Conservation (phyloP, 2,113 vertebrate genomes). For the Cisticola juncidis region DNA sequence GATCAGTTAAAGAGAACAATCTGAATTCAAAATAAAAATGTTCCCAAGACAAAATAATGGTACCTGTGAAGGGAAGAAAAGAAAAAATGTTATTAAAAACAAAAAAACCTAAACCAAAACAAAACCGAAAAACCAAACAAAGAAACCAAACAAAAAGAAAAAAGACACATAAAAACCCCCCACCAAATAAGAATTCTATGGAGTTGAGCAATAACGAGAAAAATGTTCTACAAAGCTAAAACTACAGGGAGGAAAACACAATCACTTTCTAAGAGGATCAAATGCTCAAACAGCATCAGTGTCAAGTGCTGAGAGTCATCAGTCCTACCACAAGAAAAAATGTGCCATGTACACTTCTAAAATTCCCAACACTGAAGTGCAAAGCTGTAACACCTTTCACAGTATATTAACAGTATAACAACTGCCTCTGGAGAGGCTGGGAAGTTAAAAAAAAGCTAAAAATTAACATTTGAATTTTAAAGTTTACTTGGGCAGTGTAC, state of each 20-base stretch:
- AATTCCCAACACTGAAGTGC: background rate
- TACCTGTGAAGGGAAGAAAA: background rate
- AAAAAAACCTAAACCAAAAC: background rate
- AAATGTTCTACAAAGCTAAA: background rate
- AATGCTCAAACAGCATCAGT: background rate
- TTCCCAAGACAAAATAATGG: background rate
- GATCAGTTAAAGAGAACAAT: background rate
- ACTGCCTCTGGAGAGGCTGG: background rate
- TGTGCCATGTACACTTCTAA: background rate
- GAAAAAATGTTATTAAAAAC: background rate
- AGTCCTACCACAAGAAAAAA: background rate
- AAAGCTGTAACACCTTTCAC: background rate
- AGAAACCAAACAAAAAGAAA: background rate
- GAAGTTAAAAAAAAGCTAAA: background rate
- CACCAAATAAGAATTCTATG: background rate
- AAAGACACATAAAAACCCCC: rapidly evolving
- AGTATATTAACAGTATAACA: background rate
- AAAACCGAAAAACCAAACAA: background rate
- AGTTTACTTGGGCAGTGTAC: background rate
- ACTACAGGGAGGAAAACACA: background rate
- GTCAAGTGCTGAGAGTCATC: background rate
- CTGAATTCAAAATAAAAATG: background rate
- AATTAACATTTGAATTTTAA: background rate
- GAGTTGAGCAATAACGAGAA: background rate
- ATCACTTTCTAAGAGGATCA: background rate